Conservation (phyloP, 2,797 vertebrate species). For the Epinephelus coioides region DNA sequence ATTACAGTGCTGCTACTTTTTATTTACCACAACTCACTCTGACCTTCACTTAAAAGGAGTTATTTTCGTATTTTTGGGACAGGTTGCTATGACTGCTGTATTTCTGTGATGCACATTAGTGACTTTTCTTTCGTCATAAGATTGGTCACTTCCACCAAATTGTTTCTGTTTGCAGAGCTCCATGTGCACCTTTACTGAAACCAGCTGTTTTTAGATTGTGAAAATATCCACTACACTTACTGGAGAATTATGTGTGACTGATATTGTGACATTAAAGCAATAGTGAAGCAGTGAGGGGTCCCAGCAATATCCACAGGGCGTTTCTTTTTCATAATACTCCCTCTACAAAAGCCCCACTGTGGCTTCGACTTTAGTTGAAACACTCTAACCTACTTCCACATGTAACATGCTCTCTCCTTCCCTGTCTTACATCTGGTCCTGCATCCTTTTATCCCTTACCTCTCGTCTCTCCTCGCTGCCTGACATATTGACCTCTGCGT, state of each 20-base stretch:
- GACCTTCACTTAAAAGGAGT: not conserved
- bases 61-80: not conserved
- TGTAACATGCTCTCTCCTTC: not conserved
- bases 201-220: not conserved
- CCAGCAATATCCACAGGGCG: not conserved
- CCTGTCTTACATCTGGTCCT: constrained; percentile 3
- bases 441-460: constrained; percentile 31
- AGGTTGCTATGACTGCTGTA: constrained; percentile 5
- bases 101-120: not conserved
- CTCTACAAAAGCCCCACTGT: not conserved
- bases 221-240: not conserved
- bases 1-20: not conserved
- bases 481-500: constrained; percentile 35
- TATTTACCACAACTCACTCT: not conserved
- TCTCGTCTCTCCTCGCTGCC: constrained; percentile 8
- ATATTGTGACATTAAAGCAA: not conserved
- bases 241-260: not conserved
- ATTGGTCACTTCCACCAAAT: not conserved
- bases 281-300: not conserved
- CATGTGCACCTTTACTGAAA: not conserved
- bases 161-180: not conserved
- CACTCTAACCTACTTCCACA: not conserved
- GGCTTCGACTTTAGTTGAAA: too few species aligned
- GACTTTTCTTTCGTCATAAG: not conserved
- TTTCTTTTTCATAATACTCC: not conserved